Evolutionary conservation across 1,140 invertebrate genomes (phyloP).

Genomic region (Gonioctena quinquepunctata): DNA sequence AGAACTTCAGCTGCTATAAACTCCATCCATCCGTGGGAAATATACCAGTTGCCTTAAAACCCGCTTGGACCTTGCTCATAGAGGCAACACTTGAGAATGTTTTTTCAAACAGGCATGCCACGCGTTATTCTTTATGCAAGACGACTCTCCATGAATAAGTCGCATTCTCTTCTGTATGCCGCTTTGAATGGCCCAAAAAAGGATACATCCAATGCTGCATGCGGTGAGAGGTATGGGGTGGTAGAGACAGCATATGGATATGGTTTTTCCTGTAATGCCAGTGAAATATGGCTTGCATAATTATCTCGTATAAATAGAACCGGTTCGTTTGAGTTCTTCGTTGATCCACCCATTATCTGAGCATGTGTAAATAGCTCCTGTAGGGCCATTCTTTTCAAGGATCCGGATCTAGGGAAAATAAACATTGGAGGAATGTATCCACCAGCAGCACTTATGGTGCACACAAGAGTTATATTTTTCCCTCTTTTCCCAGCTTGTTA

Average conservation of each 20-base stretch:
- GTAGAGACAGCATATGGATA: slow-evolving; percentile 32
- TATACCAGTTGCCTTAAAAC: neutral
- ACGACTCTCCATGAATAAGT: slow-evolving; percentile 21
- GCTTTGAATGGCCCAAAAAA: slow-evolving; percentile 24
- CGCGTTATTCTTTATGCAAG: neutral
- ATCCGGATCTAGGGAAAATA: slow-evolving; percentile 44
- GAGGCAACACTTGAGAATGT: neutral
- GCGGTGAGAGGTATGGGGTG: slow-evolving; percentile 35
- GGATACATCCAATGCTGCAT: slow-evolving; percentile 44
- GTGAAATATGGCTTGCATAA: neutral
- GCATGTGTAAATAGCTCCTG: slow-evolving; percentile 41
- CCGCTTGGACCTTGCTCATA: neutral
- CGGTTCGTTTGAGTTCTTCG: slow-evolving; percentile 28
- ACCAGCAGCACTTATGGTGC: slow-evolving; percentile 45
- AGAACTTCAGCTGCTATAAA: neutral
- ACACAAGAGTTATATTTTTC: slow-evolving; percentile 16
- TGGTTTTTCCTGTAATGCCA: neutral
- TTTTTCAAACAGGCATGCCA: neutral
- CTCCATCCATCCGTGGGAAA: neutral
- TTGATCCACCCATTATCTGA: slow-evolving; percentile 50
- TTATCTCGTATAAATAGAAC: slow-evolving; percentile 5
- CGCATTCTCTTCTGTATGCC: neutral
- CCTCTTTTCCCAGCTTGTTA: slow-evolving; percentile 30
- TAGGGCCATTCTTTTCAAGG: slow-evolving; percentile 48
- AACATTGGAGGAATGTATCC: slow-evolving; percentile 54